These are phyloP conservation scores for Sarcophaga subvicina DNA, from an alignment of 2,888 invertebrate species.

Conservation along the genomic window DNA sequence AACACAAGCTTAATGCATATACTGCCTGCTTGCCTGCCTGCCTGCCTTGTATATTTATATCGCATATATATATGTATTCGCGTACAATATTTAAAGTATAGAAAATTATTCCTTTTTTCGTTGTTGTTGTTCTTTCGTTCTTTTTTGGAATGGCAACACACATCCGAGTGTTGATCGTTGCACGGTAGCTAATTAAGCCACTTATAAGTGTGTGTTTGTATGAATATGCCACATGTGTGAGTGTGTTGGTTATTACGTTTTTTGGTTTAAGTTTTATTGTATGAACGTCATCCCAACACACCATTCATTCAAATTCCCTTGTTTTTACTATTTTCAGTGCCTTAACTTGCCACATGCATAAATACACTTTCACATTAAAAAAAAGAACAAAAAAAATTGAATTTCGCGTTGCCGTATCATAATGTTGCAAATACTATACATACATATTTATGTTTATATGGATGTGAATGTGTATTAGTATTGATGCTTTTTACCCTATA, in stretches of 20 bases:
- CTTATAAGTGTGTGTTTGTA: constrained; percentile 69
- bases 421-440: constrained; percentile 3
- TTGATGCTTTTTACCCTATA: constrained; percentile 47
- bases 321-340: constrained; percentile 13
- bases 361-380: background rate
- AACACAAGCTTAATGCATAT: background rate
- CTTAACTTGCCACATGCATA: constrained; percentile 18
- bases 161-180: constrained; percentile 77
- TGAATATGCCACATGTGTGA: constrained; percentile 33
- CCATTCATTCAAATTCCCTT: constrained; percentile 38
- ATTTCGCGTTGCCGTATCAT: constrained; percentile 35
- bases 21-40: background rate
- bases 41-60: background rate
- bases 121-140: background rate
- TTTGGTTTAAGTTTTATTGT: constrained; percentile 56
- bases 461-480: constrained; percentile 1
- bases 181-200: constrained; percentile 79
- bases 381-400: constrained; percentile 12
- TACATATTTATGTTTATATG: background rate
- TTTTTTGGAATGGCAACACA: constrained; percentile 66
- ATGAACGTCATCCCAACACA: constrained; percentile 52
- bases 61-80: background rate
- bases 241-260: constrained; percentile 72
- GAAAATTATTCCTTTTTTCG: constrained; percentile 29
- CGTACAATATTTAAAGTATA: constrained; percentile 8